Evolutionary conservation across 1,140 invertebrate genomes (phyloP).

Genomic region (Diuraphis noxia): DNA sequence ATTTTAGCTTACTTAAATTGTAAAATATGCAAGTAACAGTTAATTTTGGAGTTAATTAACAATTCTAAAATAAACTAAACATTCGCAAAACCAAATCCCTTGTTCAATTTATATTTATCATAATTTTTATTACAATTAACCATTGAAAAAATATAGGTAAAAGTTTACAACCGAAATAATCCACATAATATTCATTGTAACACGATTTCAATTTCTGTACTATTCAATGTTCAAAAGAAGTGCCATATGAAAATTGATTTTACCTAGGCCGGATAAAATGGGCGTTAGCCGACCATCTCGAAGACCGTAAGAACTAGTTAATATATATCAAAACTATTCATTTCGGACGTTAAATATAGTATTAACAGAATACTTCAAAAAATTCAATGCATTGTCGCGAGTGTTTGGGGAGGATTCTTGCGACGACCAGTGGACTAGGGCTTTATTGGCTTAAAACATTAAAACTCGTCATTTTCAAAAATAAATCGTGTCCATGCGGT

Average conservation of each 20-base stretch:
- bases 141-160: neutral
- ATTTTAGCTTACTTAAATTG: too few relatives aligned
- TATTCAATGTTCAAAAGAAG: neutral
- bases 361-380: neutral
- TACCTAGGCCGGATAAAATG: neutral
- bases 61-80: too few relatives aligned
- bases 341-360: neutral
- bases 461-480: neutral
- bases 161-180: too few relatives aligned
- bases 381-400: neutral
- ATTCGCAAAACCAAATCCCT: neutral
- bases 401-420: neutral
- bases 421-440: neutral
- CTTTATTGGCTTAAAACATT: neutral
- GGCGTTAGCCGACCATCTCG: neutral
- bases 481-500: neutral
- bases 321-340: neutral
- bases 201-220: neutral
- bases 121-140: too few relatives aligned
- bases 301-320: neutral
- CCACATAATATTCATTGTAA: too few relatives aligned
- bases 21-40: too few relatives aligned
- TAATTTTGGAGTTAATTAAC: too few relatives aligned
- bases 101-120: neutral
- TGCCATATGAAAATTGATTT: neutral